Conservation (phyloP, 2,888 invertebrate genomes). For the Conistra vaccinii region DNA sequence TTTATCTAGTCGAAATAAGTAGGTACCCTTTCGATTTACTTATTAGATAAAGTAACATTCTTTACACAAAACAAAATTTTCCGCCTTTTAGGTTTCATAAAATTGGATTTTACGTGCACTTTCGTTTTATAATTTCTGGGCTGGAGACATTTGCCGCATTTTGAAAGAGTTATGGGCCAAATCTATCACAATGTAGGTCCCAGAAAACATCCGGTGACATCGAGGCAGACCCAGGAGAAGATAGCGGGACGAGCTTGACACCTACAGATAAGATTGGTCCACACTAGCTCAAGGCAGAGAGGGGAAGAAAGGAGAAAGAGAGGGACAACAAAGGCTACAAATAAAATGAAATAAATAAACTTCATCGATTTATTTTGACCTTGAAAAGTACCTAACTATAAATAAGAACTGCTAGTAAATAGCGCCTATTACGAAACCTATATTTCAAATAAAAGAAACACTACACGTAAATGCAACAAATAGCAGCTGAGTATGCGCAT, state of each 20-base stretch:
- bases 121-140: not conserved
- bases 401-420: not conserved
- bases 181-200: too few species aligned
- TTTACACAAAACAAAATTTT: conserved; percentile 18
- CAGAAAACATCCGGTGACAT: too few species aligned
- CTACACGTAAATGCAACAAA: conserved; percentile 3
- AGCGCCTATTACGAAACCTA: not conserved
- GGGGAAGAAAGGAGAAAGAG: too few species aligned
- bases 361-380: not conserved
- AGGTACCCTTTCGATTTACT: conserved; percentile 50
- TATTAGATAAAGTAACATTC: conserved; percentile 41
- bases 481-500: not conserved
- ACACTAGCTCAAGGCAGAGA: too few species aligned
- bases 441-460: not conserved
- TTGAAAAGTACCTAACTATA: not conserved
- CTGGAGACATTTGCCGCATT: too few species aligned
- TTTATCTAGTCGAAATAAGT: conserved; percentile 54
- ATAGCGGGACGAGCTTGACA: too few species aligned
- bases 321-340: too few species aligned
- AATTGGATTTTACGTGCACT: conserved; percentile 6
- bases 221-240: too few species aligned
- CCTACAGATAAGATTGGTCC: too few species aligned
- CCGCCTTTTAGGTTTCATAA: conserved; percentile 1
- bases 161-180: too few species aligned
- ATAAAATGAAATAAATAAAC: too few species aligned